A percentile compares a stretch with the other conserved stretches of the same genome.
Evolutionary conservation across 2,888 invertebrate species (phyloP).

Genomic region (Platycheirus rosarum): DNA sequence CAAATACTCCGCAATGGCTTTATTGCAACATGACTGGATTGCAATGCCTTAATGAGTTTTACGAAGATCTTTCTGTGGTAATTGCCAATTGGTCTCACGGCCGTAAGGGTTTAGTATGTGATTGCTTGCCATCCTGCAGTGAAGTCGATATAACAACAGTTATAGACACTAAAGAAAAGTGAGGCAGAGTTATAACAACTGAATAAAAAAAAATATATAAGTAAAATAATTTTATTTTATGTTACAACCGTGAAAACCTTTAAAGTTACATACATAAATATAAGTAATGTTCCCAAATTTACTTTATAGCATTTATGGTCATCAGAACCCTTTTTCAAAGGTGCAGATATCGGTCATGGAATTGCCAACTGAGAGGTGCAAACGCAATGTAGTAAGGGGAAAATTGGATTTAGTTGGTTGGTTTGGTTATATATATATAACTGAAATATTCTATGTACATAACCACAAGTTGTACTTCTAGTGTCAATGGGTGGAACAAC

Average conservation of each 20-base stretch:
- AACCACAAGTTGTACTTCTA: conserved; percentile 81
- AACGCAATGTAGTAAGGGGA: conserved; percentile 89
- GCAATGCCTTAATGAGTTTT: conserved; percentile 85
- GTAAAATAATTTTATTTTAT: neutral
- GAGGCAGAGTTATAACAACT: too few species aligned
- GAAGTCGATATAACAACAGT: conserved; percentile 88
- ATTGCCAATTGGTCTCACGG: conserved; percentile 86
- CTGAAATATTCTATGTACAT: neutral
- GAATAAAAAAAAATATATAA: too few species aligned
- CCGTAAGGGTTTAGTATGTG: conserved; percentile 86
- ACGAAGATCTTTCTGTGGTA: conserved; percentile 86
- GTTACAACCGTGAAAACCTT: too few species aligned
- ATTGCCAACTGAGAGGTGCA: conserved; percentile 88
- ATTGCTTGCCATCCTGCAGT: conserved; percentile 88
- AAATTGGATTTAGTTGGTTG: conserved; percentile 89
- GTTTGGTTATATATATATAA: conserved; percentile 73
- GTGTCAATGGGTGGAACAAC: conserved; percentile 88
- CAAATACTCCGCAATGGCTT: conserved; percentile 83
- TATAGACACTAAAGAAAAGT: conserved; percentile 82
- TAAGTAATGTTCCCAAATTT: neutral
- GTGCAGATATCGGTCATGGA: conserved; percentile 86
- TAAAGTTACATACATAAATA: too few species aligned
- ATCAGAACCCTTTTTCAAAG: conserved; percentile 80
- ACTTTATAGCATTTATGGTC: conserved; percentile 76
- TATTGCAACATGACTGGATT: conserved; percentile 87